Evolutionary conservation across 2,888 invertebrate genomes (phyloP), one percentile per base, ranked within the genome.

Genomic region (Arrhopalites spinosus): DNA sequence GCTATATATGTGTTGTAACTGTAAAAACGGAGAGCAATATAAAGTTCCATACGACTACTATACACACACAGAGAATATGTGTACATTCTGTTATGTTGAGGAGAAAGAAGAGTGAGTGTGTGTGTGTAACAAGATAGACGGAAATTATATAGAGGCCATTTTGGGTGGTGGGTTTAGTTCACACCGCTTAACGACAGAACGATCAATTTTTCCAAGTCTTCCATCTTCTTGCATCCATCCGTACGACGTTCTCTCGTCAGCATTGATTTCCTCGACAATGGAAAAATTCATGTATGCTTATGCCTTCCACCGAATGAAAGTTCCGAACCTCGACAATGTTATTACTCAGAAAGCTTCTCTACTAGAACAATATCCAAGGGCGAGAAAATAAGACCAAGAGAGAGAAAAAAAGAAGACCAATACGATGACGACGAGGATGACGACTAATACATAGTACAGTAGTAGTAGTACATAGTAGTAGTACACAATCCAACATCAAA

Each of bases 351-450:
- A 59, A 59, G 59, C 25, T 3, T 5, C 7, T 59, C 59, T 1
- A 23, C 59, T 59, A 59, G 59, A 59, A 59, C 59, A 59, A 59
- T 59, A 59, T 59, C 59, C 59, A 59, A 27, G 25, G 27, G 59
- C 59, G 23, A 59, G 25, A 59, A 59, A 25, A 59, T 27, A 59
- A 23, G 59, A 36, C 36, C 36, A 36, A 11, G 36, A 36, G 36
- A 36, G 36, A 3, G 36, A 36, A 11, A 7, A 11, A 36, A 11
- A 36, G 36, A 36, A 11, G 36, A 11, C n/a, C n/a, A n/a, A n/a
- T n/a, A n/a, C n/a, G 36, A 36, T 7, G 36, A 36, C 11, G 36
- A 36, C 36, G 36, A 36, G 36, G 36, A n/a, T n/a, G n/a, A n/a
- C n/a, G n/a, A n/a, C n/a, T n/a, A n/a, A n/a, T n/a, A n/a, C n/a